A percentile compares a stretch with the other conserved stretches of the same genome.
These are phyloP conservation scores for Dynastes maya DNA, from an alignment of 2,888 invertebrate genomes.

Conservation along the genomic window DNA sequence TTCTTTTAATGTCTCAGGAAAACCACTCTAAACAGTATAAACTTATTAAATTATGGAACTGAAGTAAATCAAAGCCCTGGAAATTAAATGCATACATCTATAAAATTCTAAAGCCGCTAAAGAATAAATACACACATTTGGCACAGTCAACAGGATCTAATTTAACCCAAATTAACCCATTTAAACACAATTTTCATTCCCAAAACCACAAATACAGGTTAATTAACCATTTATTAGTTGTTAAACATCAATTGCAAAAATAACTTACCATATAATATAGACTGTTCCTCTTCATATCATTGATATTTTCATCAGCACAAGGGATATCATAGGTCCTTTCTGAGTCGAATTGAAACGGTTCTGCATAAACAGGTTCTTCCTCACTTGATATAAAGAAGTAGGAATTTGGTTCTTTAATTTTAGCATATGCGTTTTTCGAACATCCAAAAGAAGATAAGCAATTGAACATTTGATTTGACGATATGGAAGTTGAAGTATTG, in stretches of 20 bases:
- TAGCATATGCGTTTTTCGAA: slow-evolving; percentile 62
- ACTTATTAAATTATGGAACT: too few relatives aligned
- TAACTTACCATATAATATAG: slow-evolving; percentile 72
- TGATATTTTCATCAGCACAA: slow-evolving; percentile 54
- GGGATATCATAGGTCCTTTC: neutral
- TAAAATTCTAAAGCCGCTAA: too few relatives aligned
- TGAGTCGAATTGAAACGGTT: slow-evolving; percentile 70
- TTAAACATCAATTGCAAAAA: neutral
- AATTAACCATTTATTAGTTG: too few relatives aligned
- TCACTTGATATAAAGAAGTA: slow-evolving; percentile 64
- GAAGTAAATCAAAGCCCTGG: too few relatives aligned
- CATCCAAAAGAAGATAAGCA: slow-evolving; percentile 69
- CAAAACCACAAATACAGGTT: too few relatives aligned
- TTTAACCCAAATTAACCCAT: too few relatives aligned
- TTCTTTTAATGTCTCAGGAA: too few relatives aligned
- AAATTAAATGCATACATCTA: too few relatives aligned
- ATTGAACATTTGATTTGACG: slow-evolving; percentile 61
- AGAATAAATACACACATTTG: too few relatives aligned
- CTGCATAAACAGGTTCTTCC: slow-evolving; percentile 75
- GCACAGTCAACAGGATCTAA: too few relatives aligned
- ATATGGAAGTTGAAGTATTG: slow-evolving; percentile 46
- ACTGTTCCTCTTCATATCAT: slow-evolving; percentile 64
- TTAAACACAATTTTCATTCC: too few relatives aligned
- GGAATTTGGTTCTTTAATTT: slow-evolving; percentile 64
- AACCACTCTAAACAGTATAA: too few relatives aligned